Percentiles rank a stretch among this genome's conserved stretches.
phyloP scores from a whole-genome alignment of 2,888 invertebrate genomes.

The Galerucella pusilla region DNA sequence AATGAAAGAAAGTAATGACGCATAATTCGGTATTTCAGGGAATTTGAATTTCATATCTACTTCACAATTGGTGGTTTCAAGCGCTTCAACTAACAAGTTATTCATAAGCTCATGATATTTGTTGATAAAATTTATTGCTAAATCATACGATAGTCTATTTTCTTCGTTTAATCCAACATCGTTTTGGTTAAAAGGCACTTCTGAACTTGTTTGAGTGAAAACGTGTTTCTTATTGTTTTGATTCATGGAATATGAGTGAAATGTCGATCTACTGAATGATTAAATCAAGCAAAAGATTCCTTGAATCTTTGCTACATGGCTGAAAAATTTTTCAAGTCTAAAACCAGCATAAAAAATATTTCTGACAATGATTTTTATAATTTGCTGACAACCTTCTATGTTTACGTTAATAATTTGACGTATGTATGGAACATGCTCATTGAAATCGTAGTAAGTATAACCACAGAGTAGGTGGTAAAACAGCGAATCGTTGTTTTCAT shows the following conservation, averaged over 20 bases:
- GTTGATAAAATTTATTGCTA: slow-evolving; percentile 45
- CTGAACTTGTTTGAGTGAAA: slow-evolving; percentile 27
- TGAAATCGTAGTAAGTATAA: too few relatives aligned
- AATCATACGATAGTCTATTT: slow-evolving; percentile 28
- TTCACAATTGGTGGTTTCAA: slow-evolving; percentile 4
- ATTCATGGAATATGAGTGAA: slow-evolving; percentile 16
- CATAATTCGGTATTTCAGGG: slow-evolving; percentile 46
- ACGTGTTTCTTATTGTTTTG: slow-evolving; percentile 8
- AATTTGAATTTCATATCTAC: slow-evolving; percentile 37
- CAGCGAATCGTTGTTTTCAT: too few relatives aligned
- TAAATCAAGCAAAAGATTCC: slow-evolving; percentile 12
- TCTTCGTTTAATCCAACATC: slow-evolving; percentile 33
- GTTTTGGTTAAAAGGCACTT: slow-evolving; percentile 17
- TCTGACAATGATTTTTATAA: not conserved
- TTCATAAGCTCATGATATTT: slow-evolving; percentile 43
- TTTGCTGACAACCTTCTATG: not conserved
- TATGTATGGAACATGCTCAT: not conserved
- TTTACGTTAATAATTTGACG: not conserved
- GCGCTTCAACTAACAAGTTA: slow-evolving; percentile 29
- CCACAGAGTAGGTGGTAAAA: too few relatives aligned
- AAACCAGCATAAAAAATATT: not conserved
- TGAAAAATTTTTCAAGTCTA: slow-evolving; percentile 12
- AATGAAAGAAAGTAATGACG: slow-evolving; percentile 12
- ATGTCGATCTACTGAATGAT: slow-evolving; percentile 7
- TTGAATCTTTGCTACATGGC: slow-evolving; percentile 26